Conservation (phyloP, 2,113 vertebrate species). For the Tricholaema leucomelas region DNA sequence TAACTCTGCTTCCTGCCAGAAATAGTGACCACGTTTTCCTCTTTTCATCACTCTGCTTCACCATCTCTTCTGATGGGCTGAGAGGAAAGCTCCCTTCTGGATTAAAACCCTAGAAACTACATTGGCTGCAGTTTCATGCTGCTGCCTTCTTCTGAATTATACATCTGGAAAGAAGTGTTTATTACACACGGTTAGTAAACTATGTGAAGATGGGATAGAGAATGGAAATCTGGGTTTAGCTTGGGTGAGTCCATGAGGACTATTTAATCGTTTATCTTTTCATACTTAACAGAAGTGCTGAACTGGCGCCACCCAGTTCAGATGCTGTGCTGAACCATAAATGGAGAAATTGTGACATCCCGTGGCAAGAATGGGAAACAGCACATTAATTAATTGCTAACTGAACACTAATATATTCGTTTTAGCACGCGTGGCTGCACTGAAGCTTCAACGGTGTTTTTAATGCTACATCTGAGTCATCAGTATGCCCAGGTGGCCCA, state of each 20-base stretch:
- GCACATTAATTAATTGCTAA: not conserved
- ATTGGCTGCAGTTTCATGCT: not conserved
- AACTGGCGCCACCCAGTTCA: not conserved
- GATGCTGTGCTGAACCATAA: not conserved
- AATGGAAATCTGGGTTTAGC: not conserved
- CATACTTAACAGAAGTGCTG: not conserved
- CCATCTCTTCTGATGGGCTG: not conserved
- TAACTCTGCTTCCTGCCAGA: not conserved
- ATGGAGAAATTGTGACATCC: constrained; percentile 14
- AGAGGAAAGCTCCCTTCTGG: not conserved
- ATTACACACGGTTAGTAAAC: not conserved
- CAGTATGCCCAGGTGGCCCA: too few species aligned
- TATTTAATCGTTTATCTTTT: not conserved
- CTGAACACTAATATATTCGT: not conserved
- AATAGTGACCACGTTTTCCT: not conserved
- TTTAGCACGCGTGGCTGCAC: not conserved
- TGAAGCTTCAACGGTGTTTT: not conserved
- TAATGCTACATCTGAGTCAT: not conserved
- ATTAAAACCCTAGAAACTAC: not conserved
- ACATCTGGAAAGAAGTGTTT: not conserved
- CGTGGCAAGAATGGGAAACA: constrained; percentile 26
- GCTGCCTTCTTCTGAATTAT: not conserved
- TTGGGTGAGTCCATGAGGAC: not conserved
- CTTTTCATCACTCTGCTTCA: not conserved
- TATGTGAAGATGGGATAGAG: rapidly evolving